Evolutionary conservation across 2,888 invertebrate genomes (phyloP).

Genomic region (Lasioglossum calceatum): DNA sequence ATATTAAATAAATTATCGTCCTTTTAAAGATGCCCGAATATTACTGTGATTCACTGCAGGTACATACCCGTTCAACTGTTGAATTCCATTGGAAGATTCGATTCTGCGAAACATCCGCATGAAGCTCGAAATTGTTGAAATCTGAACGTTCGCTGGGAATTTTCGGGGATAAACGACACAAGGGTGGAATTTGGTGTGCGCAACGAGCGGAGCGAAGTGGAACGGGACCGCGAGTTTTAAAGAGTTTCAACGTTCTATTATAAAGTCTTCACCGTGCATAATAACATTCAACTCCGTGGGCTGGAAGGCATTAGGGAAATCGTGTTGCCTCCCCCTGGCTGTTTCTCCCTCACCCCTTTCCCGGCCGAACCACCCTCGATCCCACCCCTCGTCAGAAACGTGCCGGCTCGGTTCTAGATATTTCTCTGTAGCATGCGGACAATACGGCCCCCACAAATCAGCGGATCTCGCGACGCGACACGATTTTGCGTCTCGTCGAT

Average conservation of each 20-base stretch:
- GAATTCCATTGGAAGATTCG: not conserved
- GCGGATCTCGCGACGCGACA: slow-evolving; percentile 51
- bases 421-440: slow-evolving; percentile 46
- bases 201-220: not conserved
- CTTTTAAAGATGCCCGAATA: not conserved
- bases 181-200: not conserved
- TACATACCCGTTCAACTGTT: not conserved
- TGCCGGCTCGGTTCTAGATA: slow-evolving; percentile 20
- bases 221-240: slow-evolving; percentile 77
- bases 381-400: not conserved
- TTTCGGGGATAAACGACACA: not conserved
- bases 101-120: not conserved
- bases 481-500: slow-evolving; percentile 4
- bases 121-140: slow-evolving; percentile 25
- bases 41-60: not conserved
- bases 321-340: slow-evolving; percentile 60
- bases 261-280: slow-evolving; percentile 84
- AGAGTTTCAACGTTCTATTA: slow-evolving; percentile 82
- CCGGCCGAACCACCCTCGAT: not conserved
- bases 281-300: slow-evolving; percentile 82
- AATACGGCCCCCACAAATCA: slow-evolving; percentile 62
- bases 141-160: slow-evolving; percentile 9
- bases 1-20: too few species aligned
- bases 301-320: slow-evolving; percentile 84
- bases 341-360: slow-evolving; percentile 57